These are phyloP conservation scores for Crepidodera aurea DNA, from an alignment of 2,888 invertebrate genomes.

Conservation along the genomic window DNA sequence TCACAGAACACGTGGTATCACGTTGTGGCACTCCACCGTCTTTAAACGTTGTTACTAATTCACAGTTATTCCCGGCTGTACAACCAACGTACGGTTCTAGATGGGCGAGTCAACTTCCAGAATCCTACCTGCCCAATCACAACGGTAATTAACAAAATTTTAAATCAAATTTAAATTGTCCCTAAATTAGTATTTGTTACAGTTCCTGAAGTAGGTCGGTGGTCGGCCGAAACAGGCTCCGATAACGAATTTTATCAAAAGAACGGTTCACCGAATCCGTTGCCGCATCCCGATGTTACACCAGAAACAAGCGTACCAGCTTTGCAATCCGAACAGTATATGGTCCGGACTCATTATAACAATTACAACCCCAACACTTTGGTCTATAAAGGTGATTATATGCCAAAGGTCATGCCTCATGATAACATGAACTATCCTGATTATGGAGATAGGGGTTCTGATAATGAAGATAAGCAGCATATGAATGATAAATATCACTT, in stretches of 20 bases:
- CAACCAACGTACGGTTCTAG: slow-evolving; percentile 67
- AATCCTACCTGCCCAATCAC: slow-evolving; percentile 68
- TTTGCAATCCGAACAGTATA: slow-evolving; percentile 63
- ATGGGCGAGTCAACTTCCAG: slow-evolving; percentile 75
- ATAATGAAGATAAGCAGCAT: slow-evolving; percentile 76
- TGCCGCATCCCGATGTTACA: slow-evolving; percentile 81
- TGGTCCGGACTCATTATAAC: slow-evolving; percentile 56
- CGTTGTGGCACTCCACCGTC: slow-evolving; percentile 68
- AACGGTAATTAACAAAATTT: slow-evolving; percentile 54
- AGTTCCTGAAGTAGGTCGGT: slow-evolving; percentile 67
- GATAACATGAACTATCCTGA: slow-evolving; percentile 63
- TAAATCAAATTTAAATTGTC: too few relatives aligned
- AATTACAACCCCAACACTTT: slow-evolving; percentile 53
- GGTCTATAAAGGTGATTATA: slow-evolving; percentile 55
- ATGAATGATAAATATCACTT: slow-evolving; percentile 82
- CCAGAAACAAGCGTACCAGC: slow-evolving; percentile 67
- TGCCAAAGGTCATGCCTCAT: slow-evolving; percentile 56
- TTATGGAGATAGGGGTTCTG: slow-evolving; percentile 73
- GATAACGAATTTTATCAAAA: slow-evolving; percentile 74
- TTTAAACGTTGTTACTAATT: slow-evolving; percentile 70
- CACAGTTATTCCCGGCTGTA: slow-evolving; percentile 74
- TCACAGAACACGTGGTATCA: slow-evolving; percentile 63
- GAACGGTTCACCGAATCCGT: slow-evolving; percentile 72
- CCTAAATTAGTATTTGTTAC: too few relatives aligned
- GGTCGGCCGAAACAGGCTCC: slow-evolving; percentile 83